phyloP scores from a whole-genome alignment of 1,140 invertebrate genomes.

The Babylonia areolata region DNA sequence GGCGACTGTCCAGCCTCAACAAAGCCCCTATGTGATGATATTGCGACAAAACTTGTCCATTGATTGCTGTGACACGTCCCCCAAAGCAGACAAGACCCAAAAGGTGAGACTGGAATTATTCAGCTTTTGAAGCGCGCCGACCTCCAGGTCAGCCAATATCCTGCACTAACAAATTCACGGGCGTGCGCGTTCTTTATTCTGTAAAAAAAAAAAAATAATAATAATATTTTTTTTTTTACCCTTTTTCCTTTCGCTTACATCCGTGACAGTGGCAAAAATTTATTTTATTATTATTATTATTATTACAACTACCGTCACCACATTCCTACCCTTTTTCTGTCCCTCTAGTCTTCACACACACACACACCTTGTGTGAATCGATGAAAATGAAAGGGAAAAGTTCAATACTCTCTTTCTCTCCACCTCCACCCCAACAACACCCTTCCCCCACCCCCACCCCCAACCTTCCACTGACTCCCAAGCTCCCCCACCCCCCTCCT shows the following conservation, averaged over 20 bases:
- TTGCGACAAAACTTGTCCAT: slow-evolving; percentile 36
- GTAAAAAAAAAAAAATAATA: no score
- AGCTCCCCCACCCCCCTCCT: background rate
- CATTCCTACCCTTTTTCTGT: no score
- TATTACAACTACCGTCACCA: no score
- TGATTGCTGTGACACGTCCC: slow-evolving; percentile 31
- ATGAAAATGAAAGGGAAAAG: no score
- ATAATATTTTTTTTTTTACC: background rate
- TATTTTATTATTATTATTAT: slow-evolving; percentile 22
- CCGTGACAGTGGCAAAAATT: background rate
- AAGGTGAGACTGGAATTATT: slow-evolving; percentile 19
- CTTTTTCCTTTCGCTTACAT: background rate
- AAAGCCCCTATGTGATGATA: slow-evolving; percentile 27
- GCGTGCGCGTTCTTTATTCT: background rate
- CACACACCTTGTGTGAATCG: no score
- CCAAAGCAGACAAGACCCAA: background rate
- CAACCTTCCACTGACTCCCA: background rate
- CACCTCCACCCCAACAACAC: background rate
- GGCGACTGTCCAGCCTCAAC: background rate
- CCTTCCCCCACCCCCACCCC: background rate
- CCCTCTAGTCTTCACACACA: no score
- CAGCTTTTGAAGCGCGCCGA: slow-evolving; percentile 30
- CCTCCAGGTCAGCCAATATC: slow-evolving; percentile 28
- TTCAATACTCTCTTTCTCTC: background rate
- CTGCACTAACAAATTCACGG: slow-evolving; percentile 36